phyloP scores from a whole-genome alignment of 2,888 invertebrate species.

The Cyclophora albipunctata region DNA sequence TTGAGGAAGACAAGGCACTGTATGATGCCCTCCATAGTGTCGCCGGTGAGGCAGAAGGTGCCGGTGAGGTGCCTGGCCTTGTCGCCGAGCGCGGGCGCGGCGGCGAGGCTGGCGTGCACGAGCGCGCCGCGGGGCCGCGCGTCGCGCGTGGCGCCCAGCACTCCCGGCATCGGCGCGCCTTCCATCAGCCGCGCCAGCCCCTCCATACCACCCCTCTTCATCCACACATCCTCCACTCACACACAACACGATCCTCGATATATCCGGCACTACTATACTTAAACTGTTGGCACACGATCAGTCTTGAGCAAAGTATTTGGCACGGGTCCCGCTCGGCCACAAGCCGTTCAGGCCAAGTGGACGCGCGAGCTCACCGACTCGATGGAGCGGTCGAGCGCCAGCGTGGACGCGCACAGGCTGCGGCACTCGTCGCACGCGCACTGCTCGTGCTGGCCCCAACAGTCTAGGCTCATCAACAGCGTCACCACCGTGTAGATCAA shows the following conservation, averaged over 20 bases:
- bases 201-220: slow-evolving; percentile 78
- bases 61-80: slow-evolving; percentile 89
- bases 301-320: not conserved
- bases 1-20: slow-evolving; percentile 94
- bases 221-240: slow-evolving; percentile 15
- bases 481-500: slow-evolving; percentile 53
- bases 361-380: slow-evolving; percentile 51
- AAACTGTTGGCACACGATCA: not conserved
- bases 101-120: slow-evolving; percentile 85
- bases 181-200: slow-evolving; percentile 88
- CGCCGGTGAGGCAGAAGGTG: slow-evolving; percentile 91
- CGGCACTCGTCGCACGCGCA: slow-evolving; percentile 63
- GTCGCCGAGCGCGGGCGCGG: slow-evolving; percentile 80
- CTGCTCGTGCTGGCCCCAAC: slow-evolving; percentile 49
- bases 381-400: slow-evolving; percentile 30
- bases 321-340: not conserved
- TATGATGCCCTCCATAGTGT: slow-evolving; percentile 95
- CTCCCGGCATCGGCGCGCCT: slow-evolving; percentile 79
- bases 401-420: slow-evolving; percentile 33
- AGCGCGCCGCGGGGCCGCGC: slow-evolving; percentile 81
- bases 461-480: slow-evolving; percentile 47
- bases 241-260: not conserved
- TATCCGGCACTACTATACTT: not conserved
- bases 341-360: slow-evolving; percentile 32
- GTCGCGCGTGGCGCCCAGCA: slow-evolving; percentile 70